phyloP scores from a whole-genome alignment of 2,888 invertebrate genomes.

The Sisyra terminalis region DNA sequence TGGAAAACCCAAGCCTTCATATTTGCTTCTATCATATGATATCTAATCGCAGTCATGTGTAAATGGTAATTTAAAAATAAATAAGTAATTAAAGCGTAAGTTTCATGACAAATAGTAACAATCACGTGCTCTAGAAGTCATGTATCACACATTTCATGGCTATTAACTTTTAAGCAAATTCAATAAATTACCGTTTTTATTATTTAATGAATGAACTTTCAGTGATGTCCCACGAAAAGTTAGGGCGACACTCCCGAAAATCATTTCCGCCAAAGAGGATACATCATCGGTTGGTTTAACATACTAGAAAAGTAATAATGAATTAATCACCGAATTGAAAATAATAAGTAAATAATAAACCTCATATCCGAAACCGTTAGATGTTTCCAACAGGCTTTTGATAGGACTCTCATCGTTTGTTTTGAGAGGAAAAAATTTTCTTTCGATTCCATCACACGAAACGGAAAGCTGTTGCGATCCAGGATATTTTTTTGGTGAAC shows the following conservation, averaged over 20 bases:
- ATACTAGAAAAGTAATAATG: slow-evolving; percentile 39
- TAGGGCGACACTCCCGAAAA: slow-evolving; percentile 83
- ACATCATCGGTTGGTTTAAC: slow-evolving; percentile 50
- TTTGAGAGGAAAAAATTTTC: not conserved
- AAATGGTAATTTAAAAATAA: not conserved
- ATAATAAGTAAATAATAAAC: slow-evolving; percentile 25
- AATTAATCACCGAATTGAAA: not conserved
- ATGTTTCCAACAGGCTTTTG: slow-evolving; percentile 36
- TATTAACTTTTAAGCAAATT: not conserved
- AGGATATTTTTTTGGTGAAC: slow-evolving; percentile 2
- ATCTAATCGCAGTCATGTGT: not conserved
- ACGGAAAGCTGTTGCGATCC: not conserved
- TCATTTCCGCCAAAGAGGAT: slow-evolving; percentile 72
- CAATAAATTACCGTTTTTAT: slow-evolving; percentile 7
- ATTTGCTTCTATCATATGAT: not conserved
- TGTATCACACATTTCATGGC: no score
- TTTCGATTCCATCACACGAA: no score
- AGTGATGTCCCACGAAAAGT: slow-evolving; percentile 73
- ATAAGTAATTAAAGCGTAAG: no score
- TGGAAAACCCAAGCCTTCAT: not conserved
- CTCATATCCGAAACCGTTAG: slow-evolving; percentile 45
- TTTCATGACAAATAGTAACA: no score
- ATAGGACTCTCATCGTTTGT: not conserved
- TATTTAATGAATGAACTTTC: slow-evolving; percentile 54
- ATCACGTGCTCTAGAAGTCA: no score